Evolutionary conservation across 2,888 invertebrate species (phyloP), one percentile per base, ranked within the genome.

Genomic region (Pyrocoelia pectoralis): DNA sequence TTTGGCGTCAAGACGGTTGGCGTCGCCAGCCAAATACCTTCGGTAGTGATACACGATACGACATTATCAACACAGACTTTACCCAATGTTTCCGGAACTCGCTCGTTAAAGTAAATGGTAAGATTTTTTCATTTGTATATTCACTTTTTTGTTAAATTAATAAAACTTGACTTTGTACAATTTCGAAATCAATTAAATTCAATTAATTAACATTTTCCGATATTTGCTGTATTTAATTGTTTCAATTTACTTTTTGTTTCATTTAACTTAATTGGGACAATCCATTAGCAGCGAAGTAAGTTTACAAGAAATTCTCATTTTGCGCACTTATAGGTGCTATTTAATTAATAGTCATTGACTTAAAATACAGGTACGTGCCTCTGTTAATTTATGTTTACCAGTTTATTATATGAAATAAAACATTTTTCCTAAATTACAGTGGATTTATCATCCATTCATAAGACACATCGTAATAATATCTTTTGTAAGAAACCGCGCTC

Each of bases 1-100:
- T 71, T 73, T 67, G 78, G 76, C 76, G 80, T 79, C 80, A 74
- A 72, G 77, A 69, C 75, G 73, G 71, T 73, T 69, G 74, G 80
- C 77, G 81, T 82, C 80, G 80, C 33, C 17, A 64, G 60, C 58
- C 66, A 40, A 48, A 19, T 24, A 50, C 56, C 46, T n/a, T 13
- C 61, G 52, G 40, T 54, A 53, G 61, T 55, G 56, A 29, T 50
- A 33, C 33, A 58, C 65, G 60, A 50, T 18, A 40, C 29, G 17
- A 54, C 52, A 53, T 33, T 46, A 24, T 50, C 46, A 9, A 38
- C 28, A 28, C 17, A n/a, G n/a, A 58, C 18, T 59, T 46, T 59
- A 52, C 24, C 19, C 28, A 51, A 46, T 12, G 13, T 38, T 60
- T 33, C 60, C 29, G 55, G 55, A 19, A 48, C 60, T 18, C 17